Base-by-base conservation (phyloP, 2,797 vertebrate genomes). In the Xiphorhynchus erythropygius region DNA sequence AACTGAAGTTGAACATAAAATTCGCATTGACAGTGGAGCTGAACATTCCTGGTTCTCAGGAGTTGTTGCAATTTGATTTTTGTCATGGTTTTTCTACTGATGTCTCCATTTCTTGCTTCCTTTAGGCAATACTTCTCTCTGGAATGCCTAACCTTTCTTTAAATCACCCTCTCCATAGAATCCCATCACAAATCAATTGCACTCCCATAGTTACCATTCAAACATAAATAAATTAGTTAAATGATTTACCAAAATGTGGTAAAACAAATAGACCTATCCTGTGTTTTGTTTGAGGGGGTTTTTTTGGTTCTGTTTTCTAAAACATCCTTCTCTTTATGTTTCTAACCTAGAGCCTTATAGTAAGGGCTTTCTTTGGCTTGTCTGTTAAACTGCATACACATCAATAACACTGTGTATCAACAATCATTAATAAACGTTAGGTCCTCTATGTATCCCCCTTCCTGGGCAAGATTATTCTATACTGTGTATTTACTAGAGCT, bases 401-500 rank as follows among this genome's bases (percentile, higher is more conserved):
- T 90, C 70, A 79, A 25, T 93, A 94, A 55, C 41, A 9, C 52
- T 86, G n/a, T 94, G 68, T 84, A 76, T 94, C 95, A 96, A 94
- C 96, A 95, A 57, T 73, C 74, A 50, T 94, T 91, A 93, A 70
- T 94, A 96, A 96, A 93, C 0, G 1, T 53, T 78, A 53, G 67
- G 63, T 94, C n/a, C 50, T 87, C 71, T 67, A 37, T 85, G 62
- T 62, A 57, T 76, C 67, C 59, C 88, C 79, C 44, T 80, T 79
- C 76, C 76, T 85, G 67, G 50, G 80, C 76, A 91, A 32, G 77
- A 64, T 85, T 87, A 37, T 95, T 93, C 90, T 77, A 85, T 94
- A 69, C 69, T 88, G 49, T 93, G 49, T 97, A 96, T 97, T 96
- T 97, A 96, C 91, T 93, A 94, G 85, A 93, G 71, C 83, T 93